Evolutionary conservation across 92 coral and sea anemone species (phyloP), one percentile per base, ranked within the genome.

Genomic region (Porites lobata): DNA sequence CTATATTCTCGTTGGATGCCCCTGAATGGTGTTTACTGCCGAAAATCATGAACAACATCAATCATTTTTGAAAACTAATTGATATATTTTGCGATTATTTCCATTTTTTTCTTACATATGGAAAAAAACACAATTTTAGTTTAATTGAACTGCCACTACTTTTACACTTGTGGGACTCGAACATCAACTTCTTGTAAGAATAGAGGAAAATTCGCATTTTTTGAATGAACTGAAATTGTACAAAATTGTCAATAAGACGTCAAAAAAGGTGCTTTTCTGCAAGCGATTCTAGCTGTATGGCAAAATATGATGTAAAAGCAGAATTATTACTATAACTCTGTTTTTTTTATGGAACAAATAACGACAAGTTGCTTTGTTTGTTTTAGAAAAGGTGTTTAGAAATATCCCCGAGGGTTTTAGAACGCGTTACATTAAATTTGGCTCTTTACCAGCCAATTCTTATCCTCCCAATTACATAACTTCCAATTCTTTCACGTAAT

Each of bases 401-500:
- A 63, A 63, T 63, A 63, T 15, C 14, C 67, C 67, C 67, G 67
- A 63, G n/a, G 67, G 67, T 63, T 63, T 63, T 63, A 63, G 67
- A 63, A 63, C 13, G 67, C 69, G 6, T 64, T 64, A 65, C 14
- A 65, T 65, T 65, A 65, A 65, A 65, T n/a, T 65, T 65, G 69
- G 69, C 69, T 65, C 69, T 65, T 65, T 65, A 8, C 1, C 19
- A 65, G n/a, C 69, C 2, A 65, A 0, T 22, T 65, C 69, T 65
- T 8, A 65, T n/a, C 69, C 69, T 65, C 69, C 69, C 69, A 65
- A 65, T 65, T 65, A 65, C 69, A 65, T 65, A 65, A 65, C 69
- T 65, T 65, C 17, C 70, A 65, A 65, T 65, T 65, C 70, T 65
- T 65, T 65, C 70, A 65, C 70, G 70, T 65, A 65, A 65, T 65